A percentile compares a stretch with the other conserved stretches of the same genome.
Conservation (phyloP, 2,797 vertebrate genomes). For the Smutsia gigantea region DNA sequence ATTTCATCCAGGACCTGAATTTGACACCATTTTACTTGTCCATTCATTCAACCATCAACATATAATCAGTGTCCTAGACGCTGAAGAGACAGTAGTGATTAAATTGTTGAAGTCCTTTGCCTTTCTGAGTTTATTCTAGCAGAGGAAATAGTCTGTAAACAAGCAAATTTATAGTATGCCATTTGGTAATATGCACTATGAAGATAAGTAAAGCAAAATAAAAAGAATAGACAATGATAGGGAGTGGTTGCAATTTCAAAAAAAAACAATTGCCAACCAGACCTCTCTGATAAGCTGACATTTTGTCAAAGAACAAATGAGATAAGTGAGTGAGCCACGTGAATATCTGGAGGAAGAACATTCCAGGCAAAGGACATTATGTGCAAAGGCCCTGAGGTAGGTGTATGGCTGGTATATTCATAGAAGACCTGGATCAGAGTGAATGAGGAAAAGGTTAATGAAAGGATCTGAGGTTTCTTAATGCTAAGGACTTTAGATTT, state of each 20-base stretch:
- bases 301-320: slow-evolving; percentile 7
- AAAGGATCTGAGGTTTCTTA: background rate
- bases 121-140: background rate
- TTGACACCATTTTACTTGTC: background rate
- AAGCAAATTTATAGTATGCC: background rate
- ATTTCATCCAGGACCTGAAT: background rate
- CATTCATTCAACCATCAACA: background rate
- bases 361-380: background rate
- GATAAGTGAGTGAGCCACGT: background rate
- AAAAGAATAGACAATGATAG: background rate
- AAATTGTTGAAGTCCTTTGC: background rate
- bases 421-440: background rate
- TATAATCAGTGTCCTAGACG: background rate
- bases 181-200: background rate
- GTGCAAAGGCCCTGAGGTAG: background rate
- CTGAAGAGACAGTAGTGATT: background rate
- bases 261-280: background rate
- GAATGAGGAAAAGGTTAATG: background rate
- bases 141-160: background rate
- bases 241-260: background rate
- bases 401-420: background rate
- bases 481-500: background rate
- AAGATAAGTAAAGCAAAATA: slow-evolving; percentile 22
- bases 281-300: background rate
- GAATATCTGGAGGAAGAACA: background rate